Conservation (phyloP, 2,888 invertebrate species). For the Phengaris alcon region DNA sequence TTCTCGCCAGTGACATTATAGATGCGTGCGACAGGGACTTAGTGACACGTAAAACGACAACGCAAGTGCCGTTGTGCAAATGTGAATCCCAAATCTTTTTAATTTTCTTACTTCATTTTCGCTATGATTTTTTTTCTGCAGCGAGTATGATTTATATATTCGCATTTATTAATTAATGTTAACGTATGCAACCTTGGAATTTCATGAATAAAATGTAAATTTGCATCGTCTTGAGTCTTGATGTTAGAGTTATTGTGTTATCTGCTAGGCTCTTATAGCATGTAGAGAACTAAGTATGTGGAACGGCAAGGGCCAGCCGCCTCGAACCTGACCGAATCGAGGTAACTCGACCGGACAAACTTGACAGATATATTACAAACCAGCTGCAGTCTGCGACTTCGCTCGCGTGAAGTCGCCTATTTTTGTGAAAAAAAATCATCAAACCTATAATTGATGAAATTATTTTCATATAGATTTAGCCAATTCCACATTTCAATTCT, state of each 20-base stretch:
- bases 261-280: slow-evolving; percentile 21
- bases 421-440: neutral
- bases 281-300: slow-evolving; percentile 51
- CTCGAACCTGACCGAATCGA: slow-evolving; percentile 73
- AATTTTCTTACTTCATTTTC: slow-evolving; percentile 63
- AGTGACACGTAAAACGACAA: slow-evolving; percentile 51
- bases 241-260: slow-evolving; percentile 26
- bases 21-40: slow-evolving; percentile 50
- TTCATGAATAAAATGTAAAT: slow-evolving; percentile 20
- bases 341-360: slow-evolving; percentile 75
- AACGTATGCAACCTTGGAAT: slow-evolving; percentile 25
- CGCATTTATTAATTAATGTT: slow-evolving; percentile 22
- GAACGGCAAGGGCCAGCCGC: slow-evolving; percentile 66
- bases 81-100: slow-evolving; percentile 73
- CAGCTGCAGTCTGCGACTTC: slow-evolving; percentile 26
- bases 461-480: too few relatives aligned
- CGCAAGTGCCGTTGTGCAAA: slow-evolving; percentile 61
- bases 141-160: slow-evolving; percentile 43
- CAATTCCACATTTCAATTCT: neutral
- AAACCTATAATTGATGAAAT: too few relatives aligned
- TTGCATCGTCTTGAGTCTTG: neutral
- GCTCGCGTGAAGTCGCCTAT: neutral
- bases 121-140: slow-evolving; percentile 33
- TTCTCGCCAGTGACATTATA: slow-evolving; percentile 52
- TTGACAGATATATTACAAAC: slow-evolving; percentile 60